These are phyloP conservation scores for Calidris pugnax DNA, from an alignment of 2,113 vertebrate species.

Conservation along the genomic window DNA sequence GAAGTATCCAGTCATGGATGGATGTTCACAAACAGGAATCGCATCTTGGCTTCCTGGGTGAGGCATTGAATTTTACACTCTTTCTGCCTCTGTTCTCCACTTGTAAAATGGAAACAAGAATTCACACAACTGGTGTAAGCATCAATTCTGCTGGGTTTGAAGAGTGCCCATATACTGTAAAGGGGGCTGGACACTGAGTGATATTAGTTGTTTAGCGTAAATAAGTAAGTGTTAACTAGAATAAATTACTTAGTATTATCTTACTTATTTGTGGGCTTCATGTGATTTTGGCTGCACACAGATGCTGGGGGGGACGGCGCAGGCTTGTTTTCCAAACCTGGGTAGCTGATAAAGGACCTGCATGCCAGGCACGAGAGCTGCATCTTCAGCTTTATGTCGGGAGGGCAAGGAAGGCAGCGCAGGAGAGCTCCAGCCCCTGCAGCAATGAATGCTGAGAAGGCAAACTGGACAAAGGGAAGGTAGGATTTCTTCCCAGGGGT, in stretches of 20 bases:
- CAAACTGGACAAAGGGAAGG: not conserved
- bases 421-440: not conserved
- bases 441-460: not conserved
- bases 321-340: not conserved
- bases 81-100: not conserved
- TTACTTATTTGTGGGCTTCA: not conserved
- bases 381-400: not conserved
- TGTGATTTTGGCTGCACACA: not conserved
- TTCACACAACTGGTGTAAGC: rapidly evolving
- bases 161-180: rapidly evolving
- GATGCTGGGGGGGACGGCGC: no score
- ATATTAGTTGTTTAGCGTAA: not conserved
- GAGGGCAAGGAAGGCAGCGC: not conserved
- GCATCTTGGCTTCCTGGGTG: not conserved
- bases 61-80: not conserved
- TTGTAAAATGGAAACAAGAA: not conserved
- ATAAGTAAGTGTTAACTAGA: not conserved
- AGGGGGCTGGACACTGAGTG: rapidly evolving
- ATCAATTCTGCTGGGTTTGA: not conserved
- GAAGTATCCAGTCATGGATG: not conserved
- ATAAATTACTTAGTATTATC: not conserved
- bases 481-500: conserved; percentile 19
- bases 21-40: not conserved
- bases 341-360: not conserved
- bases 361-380: not conserved